These are phyloP conservation scores for Thunnus albacares DNA, from an alignment of 2,797 vertebrate species.

Conservation along the genomic window DNA sequence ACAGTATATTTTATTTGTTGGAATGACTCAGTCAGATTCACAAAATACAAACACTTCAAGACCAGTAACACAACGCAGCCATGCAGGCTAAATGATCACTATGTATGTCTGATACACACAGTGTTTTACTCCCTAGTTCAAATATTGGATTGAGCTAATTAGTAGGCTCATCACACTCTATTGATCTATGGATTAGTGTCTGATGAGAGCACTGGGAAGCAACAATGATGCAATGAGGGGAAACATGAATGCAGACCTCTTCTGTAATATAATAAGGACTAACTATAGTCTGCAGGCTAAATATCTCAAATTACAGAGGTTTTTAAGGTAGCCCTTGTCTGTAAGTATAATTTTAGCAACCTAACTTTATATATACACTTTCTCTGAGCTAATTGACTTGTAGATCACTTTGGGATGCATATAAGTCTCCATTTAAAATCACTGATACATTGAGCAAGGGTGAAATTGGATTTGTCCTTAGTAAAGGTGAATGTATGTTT, in stretches of 20 bases:
- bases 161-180: conserved; percentile 56
- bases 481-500: conserved; percentile 49
- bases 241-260: conserved; percentile 53
- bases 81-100: neutral
- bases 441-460: conserved; percentile 3
- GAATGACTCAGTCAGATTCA: neutral
- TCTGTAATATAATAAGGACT: conserved; percentile 29
- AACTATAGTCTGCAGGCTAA: conserved; percentile 27
- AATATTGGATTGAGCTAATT: conserved; percentile 59
- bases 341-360: neutral
- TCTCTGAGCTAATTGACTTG: conserved; percentile 39
- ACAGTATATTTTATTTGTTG: too few species aligned
- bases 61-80: neutral
- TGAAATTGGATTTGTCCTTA: conserved; percentile 41
- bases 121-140: conserved; percentile 22
- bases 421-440: conserved; percentile 46
- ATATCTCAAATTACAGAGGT: neutral
- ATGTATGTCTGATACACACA: neutral
- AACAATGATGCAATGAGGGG: conserved; percentile 75
- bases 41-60: neutral
- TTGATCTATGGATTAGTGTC: conserved; percentile 75
- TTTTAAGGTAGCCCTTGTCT: conserved; percentile 6
- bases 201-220: conserved; percentile 55
- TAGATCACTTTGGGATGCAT: conserved; percentile 1
- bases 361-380: conserved; percentile 11